Base-by-base conservation (phyloP, 2,888 invertebrate genomes). In the Coenonympha arcania region DNA sequence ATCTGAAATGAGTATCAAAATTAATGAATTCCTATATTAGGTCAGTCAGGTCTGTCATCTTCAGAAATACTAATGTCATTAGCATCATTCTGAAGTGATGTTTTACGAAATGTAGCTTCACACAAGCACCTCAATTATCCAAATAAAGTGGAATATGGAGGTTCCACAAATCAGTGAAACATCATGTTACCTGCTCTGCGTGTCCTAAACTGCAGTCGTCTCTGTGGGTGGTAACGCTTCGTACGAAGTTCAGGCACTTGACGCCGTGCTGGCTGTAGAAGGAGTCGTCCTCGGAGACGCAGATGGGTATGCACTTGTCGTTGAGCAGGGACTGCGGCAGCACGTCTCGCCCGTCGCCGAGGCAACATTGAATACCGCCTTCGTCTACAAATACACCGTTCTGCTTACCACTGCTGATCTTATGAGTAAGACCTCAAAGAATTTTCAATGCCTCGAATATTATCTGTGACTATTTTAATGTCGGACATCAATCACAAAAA, bases 231-330 rank as follows among this genome's bases (percentile, higher is more conserved):
- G 89, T 88, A 60, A 88, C 79, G 31, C 89, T 89, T 45, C 90
- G 76, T 1, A 90, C 88, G 55, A 89, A 89, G 66, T 89, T 89
- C 57, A 90, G 79, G 61, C 90, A 91, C 9, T 72, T 75, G 50
- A 88, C 74, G 0, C 84, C 82, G 45, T 82, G 66, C n/a, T 73
- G 58, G 4, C 74, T 62, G 62, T 88, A 89, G 62, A 89, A 88
- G 0, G 79, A 74, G 60, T 91, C 91, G 34, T 84, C 75, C 0
- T 79, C 74, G 0, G 89, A 83, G 5, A 91, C 85, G 9, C 70
- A 71, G 56, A 91, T 90, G 0, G 90, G 88, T 31, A 89, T 83
- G 56, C 91, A 91, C 28, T 88, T 89, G 51, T 88, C 89, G 64
- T 90, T 89, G 56, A 71, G 69, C 66, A 76, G 69, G 31, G 85